Base-by-base conservation (phyloP, 2,113 vertebrate genomes). In the Triplophysa siluroides region DNA sequence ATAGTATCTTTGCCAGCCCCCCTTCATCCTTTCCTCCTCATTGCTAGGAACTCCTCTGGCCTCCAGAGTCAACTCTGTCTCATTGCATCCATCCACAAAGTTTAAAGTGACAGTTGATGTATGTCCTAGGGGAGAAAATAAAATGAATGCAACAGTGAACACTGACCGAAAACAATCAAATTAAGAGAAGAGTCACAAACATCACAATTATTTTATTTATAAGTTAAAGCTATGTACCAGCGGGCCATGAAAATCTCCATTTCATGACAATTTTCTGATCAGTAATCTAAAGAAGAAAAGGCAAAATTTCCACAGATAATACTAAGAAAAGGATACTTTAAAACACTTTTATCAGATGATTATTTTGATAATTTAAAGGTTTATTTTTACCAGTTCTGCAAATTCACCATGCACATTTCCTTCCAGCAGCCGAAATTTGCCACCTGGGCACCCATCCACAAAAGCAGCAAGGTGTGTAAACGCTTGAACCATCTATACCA, bases 1-100 rank as follows among this genome's bases (percentile, higher is more conserved):
- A 88, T 98, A 98, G 84, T 98, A 97, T 81, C 94, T 92, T 85
- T 90, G 94, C 96, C 96, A 98, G 76, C 96, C 97, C 90, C 96
- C 94, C 84, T 92, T 91, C 74, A 95, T 97, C 84, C 93, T 87
- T 81, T 96, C 95, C 70, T 96, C 95, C 88, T 96, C 95, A 0
- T 86, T 92, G 73, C 91, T 91, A 54, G 95, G 95, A 62, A 96
- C 80, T 19, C 94, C 94, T 26, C 88, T 92, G 41, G 93, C 94
- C 82, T 95, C 94, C 92, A 96, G 88, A 65, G 75, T 84, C 78
- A 96, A 85, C 78, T 95, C 94, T 0, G 95, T 96, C 91, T 96
- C 95, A 0, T 91, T 90, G 11, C 90, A 91, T 88, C 91, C 93
- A 85, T 94, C 94, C 24, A 52, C 77, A 79, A 96, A 93, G 78